These are phyloP conservation scores for Bombycilla garrulus DNA, from an alignment of 2,113 vertebrate genomes.

Conservation along the genomic window DNA sequence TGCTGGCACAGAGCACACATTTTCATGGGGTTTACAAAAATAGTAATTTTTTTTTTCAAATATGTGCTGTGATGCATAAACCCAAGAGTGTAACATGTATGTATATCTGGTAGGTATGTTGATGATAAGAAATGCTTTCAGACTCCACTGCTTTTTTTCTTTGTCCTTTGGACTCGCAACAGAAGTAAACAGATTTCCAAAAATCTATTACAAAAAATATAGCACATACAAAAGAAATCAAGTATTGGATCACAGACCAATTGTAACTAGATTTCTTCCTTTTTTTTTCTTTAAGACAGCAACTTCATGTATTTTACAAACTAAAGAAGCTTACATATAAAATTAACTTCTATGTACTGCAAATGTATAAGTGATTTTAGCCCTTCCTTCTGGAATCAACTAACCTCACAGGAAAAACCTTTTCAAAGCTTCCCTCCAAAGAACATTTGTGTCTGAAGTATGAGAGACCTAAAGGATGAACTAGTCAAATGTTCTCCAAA, in stretches of 20 bases:
- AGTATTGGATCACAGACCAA: neutral
- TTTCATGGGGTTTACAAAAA: neutral
- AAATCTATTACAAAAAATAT: neutral
- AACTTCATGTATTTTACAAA: neutral
- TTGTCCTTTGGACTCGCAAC: neutral
- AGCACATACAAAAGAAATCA: neutral
- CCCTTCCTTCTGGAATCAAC: constrained; percentile 23
- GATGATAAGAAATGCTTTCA: neutral
- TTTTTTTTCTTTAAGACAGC: neutral
- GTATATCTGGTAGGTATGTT: neutral
- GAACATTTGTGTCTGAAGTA: neutral
- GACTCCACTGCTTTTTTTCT: neutral
- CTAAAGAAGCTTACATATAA: neutral
- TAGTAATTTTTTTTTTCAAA: neutral
- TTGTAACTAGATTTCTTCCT: neutral
- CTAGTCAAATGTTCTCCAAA: constrained; percentile 10
- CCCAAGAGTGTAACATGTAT: neutral
- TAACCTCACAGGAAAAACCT: neutral
- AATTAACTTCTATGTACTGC: neutral
- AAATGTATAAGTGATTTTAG: constrained; percentile 16
- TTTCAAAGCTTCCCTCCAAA: constrained; percentile 12
- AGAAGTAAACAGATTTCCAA: neutral
- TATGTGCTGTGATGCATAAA: neutral
- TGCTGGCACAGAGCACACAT: neutral
- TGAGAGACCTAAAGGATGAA: constrained; percentile 29